phyloP scores from a whole-genome alignment of 2,888 invertebrate genomes.

The Volucella inflata region DNA sequence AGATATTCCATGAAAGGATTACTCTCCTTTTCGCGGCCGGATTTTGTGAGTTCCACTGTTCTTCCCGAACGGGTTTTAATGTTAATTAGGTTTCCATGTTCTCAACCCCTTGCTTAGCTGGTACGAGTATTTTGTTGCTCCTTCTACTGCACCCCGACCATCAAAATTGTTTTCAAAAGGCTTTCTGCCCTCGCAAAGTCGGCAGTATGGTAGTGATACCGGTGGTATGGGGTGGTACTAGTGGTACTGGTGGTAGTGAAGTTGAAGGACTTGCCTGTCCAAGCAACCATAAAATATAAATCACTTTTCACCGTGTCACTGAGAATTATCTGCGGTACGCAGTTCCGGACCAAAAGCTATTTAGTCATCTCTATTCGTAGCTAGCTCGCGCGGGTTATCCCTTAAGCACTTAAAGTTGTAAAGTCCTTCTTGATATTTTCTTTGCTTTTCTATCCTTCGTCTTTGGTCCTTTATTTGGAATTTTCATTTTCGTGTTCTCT shows the following conservation, averaged over 20 bases:
- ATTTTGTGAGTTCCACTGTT: not conserved
- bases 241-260: too few species aligned
- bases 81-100: constrained; percentile 71
- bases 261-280: constrained; percentile 48
- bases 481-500: constrained; percentile 7
- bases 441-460: not conserved
- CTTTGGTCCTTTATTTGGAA: not conserved
- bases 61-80: constrained; percentile 48
- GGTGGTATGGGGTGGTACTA: too few species aligned
- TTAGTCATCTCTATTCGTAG: constrained; percentile 43
- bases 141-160: constrained; percentile 3
- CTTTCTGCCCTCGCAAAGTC: not conserved
- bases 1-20: constrained; percentile 38
- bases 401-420: constrained; percentile 11
- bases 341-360: constrained; percentile 63
- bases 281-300: constrained; percentile 74
- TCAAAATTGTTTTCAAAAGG: constrained; percentile 42
- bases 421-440: not conserved
- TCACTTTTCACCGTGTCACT: constrained; percentile 72
- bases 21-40: constrained; percentile 30
- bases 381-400: constrained; percentile 41
- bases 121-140: not conserved
- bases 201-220: too few species aligned
- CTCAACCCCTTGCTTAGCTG: constrained; percentile 5
- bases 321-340: constrained; percentile 72